Evolutionary conservation across 2,113 vertebrate species (phyloP).

Genomic region (Halichoerus grypus): DNA sequence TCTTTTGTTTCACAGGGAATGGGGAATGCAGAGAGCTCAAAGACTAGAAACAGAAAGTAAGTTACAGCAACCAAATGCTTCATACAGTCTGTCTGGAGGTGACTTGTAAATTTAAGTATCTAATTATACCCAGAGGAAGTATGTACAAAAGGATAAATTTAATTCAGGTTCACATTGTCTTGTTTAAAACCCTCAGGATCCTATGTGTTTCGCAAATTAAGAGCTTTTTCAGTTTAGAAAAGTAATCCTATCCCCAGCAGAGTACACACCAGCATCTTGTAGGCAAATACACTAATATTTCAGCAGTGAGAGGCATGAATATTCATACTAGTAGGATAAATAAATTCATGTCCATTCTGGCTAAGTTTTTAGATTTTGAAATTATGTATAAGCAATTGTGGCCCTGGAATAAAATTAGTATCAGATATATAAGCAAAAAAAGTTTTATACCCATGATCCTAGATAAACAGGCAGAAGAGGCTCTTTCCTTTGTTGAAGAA

Average conservation of each 20-base stretch:
- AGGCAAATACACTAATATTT: constrained; percentile 28
- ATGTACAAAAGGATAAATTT: neutral
- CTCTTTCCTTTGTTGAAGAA: constrained; percentile 95
- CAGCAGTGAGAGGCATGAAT: neutral
- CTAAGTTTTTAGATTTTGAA: constrained; percentile 34
- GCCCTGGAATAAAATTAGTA: neutral
- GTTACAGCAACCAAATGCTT: neutral
- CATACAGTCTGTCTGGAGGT: neutral
- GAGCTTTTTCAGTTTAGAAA: constrained; percentile 14
- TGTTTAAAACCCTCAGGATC: neutral
- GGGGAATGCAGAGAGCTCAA: neutral
- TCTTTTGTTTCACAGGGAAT: neutral
- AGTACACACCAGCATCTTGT: neutral
- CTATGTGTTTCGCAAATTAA: neutral
- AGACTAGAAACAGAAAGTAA: neutral
- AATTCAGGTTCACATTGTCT: neutral
- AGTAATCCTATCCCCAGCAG: neutral
- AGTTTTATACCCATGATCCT: constrained; percentile 91
- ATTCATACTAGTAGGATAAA: neutral
- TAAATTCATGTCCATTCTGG: constrained; percentile 15
- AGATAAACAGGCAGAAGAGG: constrained; percentile 94
- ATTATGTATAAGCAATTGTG: neutral
- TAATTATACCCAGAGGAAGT: constrained; percentile 23
- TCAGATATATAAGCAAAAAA: constrained; percentile 39
- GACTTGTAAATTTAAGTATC: constrained; percentile 31